Percentiles rank a stretch among this genome's conserved stretches.
These are phyloP conservation scores for Tigriopus japonicus DNA, from an alignment of 1,140 invertebrate species.

Conservation along the genomic window DNA sequence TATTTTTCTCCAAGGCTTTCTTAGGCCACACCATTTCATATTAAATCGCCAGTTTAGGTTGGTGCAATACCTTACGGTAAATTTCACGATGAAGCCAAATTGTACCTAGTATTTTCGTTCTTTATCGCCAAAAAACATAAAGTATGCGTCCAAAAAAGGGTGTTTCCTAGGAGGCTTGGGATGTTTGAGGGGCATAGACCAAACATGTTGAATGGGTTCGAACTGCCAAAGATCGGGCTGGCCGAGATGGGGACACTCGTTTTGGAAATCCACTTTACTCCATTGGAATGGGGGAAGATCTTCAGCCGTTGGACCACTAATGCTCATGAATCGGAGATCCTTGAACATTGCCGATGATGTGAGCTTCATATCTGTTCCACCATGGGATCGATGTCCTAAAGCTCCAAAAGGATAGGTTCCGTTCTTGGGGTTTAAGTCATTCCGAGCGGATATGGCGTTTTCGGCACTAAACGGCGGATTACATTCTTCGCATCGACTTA, in stretches of 20 bases:
- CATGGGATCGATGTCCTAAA: constrained; percentile 36
- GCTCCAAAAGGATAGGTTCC: constrained; percentile 35
- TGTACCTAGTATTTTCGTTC: too few species aligned
- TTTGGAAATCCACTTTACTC: constrained; percentile 39
- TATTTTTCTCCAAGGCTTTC: too few species aligned
- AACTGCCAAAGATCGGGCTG: constrained; percentile 58
- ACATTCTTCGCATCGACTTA: constrained; percentile 42
- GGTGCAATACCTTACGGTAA: too few species aligned
- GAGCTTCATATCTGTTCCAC: constrained; percentile 41
- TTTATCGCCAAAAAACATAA: too few species aligned
- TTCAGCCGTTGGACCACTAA: constrained; percentile 38
- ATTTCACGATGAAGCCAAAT: too few species aligned
- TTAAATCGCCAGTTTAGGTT: too few species aligned
- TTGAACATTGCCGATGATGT: constrained; percentile 23
- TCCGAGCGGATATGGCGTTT: constrained; percentile 46
- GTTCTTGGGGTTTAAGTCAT: constrained; percentile 43
- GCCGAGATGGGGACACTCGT: constrained; percentile 42
- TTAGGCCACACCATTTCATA: too few species aligned
- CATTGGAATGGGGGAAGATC: constrained; percentile 46
- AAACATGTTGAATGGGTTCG: constrained; percentile 30
- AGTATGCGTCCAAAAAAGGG: too few species aligned
- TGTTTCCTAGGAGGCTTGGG: too few species aligned
- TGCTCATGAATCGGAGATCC: constrained; percentile 32
- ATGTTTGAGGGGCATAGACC: constrained; percentile 19
- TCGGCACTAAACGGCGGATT: constrained; percentile 47